phyloP scores from a whole-genome alignment of 2,888 invertebrate genomes.

The Stegophylla sp. region DNA sequence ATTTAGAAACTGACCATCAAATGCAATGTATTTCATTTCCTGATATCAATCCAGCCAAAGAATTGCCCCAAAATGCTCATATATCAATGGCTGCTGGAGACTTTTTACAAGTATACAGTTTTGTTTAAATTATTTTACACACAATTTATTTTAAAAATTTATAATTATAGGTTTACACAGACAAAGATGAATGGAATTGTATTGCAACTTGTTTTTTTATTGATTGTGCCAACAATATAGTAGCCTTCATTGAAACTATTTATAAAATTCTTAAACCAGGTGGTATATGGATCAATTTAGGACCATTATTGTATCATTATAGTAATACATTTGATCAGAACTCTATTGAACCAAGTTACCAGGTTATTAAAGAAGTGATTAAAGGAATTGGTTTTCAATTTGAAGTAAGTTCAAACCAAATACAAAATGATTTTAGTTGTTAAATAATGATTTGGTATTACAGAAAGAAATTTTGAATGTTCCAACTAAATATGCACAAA shows the following conservation, averaged over 20 bases:
- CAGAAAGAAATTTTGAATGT: constrained; percentile 81
- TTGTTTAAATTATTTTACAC: background rate
- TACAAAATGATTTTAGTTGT: background rate
- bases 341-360: constrained; percentile 93
- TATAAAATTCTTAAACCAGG: constrained; percentile 88
- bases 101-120: constrained; percentile 81
- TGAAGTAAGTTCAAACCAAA: constrained; percentile 67
- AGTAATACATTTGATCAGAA: constrained; percentile 84
- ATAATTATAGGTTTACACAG: constrained; percentile 71
- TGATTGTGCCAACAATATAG: constrained; percentile 96
- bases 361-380: constrained; percentile 79
- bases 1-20: constrained; percentile 82
- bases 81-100: constrained; percentile 98
- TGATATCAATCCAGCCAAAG: constrained; percentile 80
- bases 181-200: constrained; percentile 81
- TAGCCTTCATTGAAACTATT: constrained; percentile 92
- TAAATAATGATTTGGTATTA: constrained; percentile 62
- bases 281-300: constrained; percentile 87
- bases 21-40: constrained; percentile 81
- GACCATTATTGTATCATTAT: constrained; percentile 89
- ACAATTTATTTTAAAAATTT: constrained; percentile 22
- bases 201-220: constrained; percentile 98
- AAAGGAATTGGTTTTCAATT: constrained; percentile 82
- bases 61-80: constrained; percentile 71
- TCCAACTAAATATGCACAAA: constrained; percentile 89